Conservation (phyloP, 2,113 vertebrate genomes). For the Vulpes vulpes region DNA sequence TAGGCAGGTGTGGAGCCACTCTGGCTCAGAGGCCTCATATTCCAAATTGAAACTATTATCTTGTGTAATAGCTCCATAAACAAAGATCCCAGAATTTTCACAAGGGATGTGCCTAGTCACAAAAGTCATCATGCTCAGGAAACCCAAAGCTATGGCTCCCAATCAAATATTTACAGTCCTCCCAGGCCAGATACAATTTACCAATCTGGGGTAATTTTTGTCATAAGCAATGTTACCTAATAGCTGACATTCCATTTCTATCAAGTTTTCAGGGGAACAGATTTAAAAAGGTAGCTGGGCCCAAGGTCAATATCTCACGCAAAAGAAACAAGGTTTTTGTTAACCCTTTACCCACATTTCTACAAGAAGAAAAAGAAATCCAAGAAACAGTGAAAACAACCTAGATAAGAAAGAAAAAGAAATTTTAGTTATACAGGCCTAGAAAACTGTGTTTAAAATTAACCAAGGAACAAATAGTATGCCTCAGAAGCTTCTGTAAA, state of each 20-base stretch:
- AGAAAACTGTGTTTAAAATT: constrained; percentile 38
- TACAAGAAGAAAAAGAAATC: constrained; percentile 17
- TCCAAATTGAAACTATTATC: not conserved
- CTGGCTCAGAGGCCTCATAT: not conserved
- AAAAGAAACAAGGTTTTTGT: not conserved
- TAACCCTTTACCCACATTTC: not conserved
- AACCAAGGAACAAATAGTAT: not conserved
- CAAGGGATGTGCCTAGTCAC: not conserved
- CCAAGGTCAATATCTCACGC: not conserved
- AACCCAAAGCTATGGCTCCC: not conserved
- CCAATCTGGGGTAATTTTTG: not conserved
- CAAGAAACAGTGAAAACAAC: not conserved
- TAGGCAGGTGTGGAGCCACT: not conserved
- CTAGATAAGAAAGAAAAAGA: constrained; percentile 38
- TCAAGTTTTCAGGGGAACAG: not conserved
- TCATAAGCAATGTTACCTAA: not conserved
- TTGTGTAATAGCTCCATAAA: not conserved
- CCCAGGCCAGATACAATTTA: not conserved
- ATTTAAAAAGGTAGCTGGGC: constrained; percentile 11
- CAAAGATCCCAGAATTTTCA: not conserved
- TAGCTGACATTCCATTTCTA: not conserved
- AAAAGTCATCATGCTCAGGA: not conserved
- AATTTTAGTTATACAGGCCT: not conserved
- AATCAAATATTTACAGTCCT: not conserved
- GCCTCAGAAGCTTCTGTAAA: not conserved